Evolutionary conservation across 2,888 invertebrate genomes (phyloP), one percentile per base, ranked within the genome.

Genomic region (Nipponacmea schrenckii): DNA sequence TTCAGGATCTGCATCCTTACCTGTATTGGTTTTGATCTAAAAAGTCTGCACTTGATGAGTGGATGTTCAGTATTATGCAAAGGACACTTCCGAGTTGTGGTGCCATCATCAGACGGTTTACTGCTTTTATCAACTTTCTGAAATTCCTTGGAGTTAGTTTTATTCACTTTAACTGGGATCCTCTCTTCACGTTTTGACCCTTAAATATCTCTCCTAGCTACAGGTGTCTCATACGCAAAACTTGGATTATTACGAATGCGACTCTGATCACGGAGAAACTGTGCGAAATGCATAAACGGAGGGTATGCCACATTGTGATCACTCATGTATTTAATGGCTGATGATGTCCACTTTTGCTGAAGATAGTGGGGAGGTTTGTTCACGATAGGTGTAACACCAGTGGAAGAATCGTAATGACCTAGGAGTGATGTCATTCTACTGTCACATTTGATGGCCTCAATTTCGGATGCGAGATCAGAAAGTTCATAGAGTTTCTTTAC

Each of bases 401-500:
- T n/a, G 7, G 68, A 68, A 2, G 70, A 50, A 56, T 75, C 75
- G 68, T 70, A 68, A 26, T 72, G 72, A 14, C 45, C 45, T 17
- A 75, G 31, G 1, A 62, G 48, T 7, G 15, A 5, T 12, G 44
- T 45, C 50, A 46, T 69, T 10, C n/a, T 46, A 2, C 15, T 10
- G 48, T 69, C 24, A 26, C 63, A 31, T n/a, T 66, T 74, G 15
- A 68, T 8, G 10, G 63, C 46, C 26, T 68, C 68, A n/a, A 67
- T 67, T 50, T 74, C 68, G 39, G 44, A 31, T 15, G 65, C 5
- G 31, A 74, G 15, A 31, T 75, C 72, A 4, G 67, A 68, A 8
- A 75, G 56, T 65, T 75, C 75, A 63, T 68, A 73, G 2, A 75
- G 71, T 71, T 56, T 70, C 64, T 63, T 68, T 44, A 65, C 27